Evolutionary conservation across 2,113 vertebrate species (phyloP), one percentile per base, ranked within the genome.

Genomic region (Uria lomvia): DNA sequence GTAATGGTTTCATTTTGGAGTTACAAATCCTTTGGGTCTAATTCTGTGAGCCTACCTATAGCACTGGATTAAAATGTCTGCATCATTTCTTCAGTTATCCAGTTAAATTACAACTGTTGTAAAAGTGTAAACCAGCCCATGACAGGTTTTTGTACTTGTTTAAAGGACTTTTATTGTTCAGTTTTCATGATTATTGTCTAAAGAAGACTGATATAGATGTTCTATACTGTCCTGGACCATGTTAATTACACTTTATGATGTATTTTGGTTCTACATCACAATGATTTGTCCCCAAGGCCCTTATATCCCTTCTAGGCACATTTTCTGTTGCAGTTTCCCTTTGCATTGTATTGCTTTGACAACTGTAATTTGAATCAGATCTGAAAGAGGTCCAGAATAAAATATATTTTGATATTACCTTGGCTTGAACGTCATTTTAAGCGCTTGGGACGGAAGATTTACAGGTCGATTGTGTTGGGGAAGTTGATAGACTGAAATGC

Each of bases 331-430:
- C 98, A 98, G 98, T 98, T 98, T 98, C 98, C 98, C 98, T 98
- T 98, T 98, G 97, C 98, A 98, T 99, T 99, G 98, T 99, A 98
- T 99, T 98, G 98, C 99, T 99, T 99, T 99, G 99, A 99, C 98
- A 99, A 99, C 99, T 99, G 98, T 99, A 99, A 98, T 99, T 99
- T 98, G 98, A 99, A 98, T 99, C 99, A 98, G 99, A 99, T 99
- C 99, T 98, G 99, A 99, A 98, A 99, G 98, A 99, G 99, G 99
- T 99, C 99, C 99, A 99, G 99, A 99, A 99, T 99, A 99, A 99
- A 99, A 99, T 99, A 99, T 99, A 99, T 99, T 99, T 99, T 99
- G 99, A 99, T 99, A 99, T 99, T 98, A 99, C 96, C 75, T 98
- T 98, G 98, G 91, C 97, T 98, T 98, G 98, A 93, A 97, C 98